These are phyloP conservation scores for Typhlichthys eigenmanni DNA, from an alignment of 2,797 vertebrate genomes.

Conservation along the genomic window DNA sequence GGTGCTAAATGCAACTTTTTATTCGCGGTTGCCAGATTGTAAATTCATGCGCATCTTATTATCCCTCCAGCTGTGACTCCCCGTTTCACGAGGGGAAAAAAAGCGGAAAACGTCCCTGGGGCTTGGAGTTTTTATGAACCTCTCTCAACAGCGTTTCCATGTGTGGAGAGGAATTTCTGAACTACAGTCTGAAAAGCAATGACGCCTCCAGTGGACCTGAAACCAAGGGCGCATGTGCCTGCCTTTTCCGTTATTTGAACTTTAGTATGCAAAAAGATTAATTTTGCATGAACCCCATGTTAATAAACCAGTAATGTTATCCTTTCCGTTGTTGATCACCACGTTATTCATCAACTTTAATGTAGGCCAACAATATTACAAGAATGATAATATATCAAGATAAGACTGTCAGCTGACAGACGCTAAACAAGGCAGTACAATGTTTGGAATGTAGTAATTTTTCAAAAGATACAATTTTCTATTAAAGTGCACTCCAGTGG, in stretches of 20 bases:
- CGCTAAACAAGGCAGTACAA: no score
- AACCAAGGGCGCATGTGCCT: conserved; percentile 70
- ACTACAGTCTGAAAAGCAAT: conserved; percentile 72
- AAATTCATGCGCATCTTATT: conserved; percentile 82
- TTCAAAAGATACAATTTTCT: no score
- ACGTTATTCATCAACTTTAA: no score
- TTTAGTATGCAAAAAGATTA: conserved; percentile 40
- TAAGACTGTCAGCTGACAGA: no score
- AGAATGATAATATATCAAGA: no score
- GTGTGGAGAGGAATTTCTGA: conserved; percentile 40
- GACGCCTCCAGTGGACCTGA: conserved; percentile 58
- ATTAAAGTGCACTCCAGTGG: no score
- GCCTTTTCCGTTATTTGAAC: conserved; percentile 80
- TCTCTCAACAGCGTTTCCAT: conserved; percentile 43
- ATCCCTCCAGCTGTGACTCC: conserved; percentile 78
- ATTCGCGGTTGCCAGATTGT: conserved; percentile 60
- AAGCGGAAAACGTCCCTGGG: conserved; percentile 46
- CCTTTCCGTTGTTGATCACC: no score
- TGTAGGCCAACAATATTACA: no score
- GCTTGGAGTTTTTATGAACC: conserved; percentile 62
- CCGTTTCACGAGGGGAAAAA: conserved; percentile 50
- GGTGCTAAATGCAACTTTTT: conserved; percentile 35
- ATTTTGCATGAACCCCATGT: conserved; percentile 52
- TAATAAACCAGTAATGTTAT: no score
- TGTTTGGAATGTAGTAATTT: no score